Evolutionary conservation across 2,113 vertebrate genomes (phyloP).

Genomic region (Salvelinus namaycush): DNA sequence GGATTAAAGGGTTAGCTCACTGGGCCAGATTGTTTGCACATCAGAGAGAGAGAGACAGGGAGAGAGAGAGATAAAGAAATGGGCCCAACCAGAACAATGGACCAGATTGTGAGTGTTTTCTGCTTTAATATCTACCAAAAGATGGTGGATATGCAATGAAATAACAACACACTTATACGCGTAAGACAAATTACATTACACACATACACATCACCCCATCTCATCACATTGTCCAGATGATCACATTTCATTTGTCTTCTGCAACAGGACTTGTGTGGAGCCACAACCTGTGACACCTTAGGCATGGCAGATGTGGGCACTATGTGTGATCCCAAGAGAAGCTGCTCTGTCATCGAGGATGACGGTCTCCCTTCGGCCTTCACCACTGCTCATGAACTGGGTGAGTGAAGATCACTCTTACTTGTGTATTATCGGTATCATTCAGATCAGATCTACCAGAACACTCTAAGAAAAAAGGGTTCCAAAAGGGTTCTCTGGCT

Average conservation of each 20-base stretch:
- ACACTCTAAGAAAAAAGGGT: no score
- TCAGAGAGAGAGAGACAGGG: no score
- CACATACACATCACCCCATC: not conserved
- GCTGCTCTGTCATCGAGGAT: constrained; percentile 96
- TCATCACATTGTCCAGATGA: not conserved
- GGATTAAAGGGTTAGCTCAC: no score
- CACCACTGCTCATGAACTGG: constrained; percentile 93
- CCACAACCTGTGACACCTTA: constrained; percentile 92
- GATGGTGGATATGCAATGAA: no score
- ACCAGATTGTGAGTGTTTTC: no score
- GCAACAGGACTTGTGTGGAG: constrained; percentile 88
- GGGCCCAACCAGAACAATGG: no score
- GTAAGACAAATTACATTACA: not conserved
- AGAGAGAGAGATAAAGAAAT: no score
- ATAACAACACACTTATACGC: no score
- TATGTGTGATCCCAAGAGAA: constrained; percentile 96
- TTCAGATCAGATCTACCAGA: no score
- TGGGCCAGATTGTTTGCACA: no score
- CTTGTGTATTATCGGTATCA: not conserved
- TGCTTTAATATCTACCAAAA: no score
- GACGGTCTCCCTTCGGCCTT: constrained; percentile 94
- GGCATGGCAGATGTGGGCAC: constrained; percentile 98
- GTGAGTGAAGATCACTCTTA: constrained; percentile 68
- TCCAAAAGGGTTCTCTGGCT: no score
- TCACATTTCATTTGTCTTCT: not conserved